Base-by-base conservation (phyloP, 1,140 invertebrate genomes). In the Acyrthosiphon pisum region DNA sequence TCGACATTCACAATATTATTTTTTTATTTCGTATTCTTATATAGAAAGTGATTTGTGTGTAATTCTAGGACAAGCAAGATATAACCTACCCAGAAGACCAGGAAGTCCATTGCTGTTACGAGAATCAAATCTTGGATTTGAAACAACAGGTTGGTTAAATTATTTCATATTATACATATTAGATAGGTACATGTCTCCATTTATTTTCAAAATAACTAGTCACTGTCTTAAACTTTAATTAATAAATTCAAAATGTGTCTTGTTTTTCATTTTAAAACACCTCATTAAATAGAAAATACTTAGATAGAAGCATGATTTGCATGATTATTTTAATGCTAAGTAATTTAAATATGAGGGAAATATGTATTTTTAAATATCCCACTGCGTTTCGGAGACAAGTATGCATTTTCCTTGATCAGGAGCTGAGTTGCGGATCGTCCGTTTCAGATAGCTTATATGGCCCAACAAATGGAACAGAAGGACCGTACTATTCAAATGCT, bases 391-490 rank as follows among this genome's bases (percentile, higher is more conserved):
- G 76, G 76, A 92, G 76, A 84, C 46, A 93, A 93, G 91, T 84
- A 86, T 93, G 91, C 68, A 86, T 83, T 93, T 93, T 84, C 91
- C 81, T 93, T 93, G 48, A 93, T 93, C 81, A 86, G 91, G 91
- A 86, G 91, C 81, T 93, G 91, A 93, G 91, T 84, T 93, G 81
- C 81, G 91, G 76, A 93, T 93, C 76, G 41, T 93, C 68, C 91
- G 91, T 93, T 94, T 88, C 94, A 96, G 94, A 94, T 96, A 56
- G 94, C 95, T 56, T 94, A 95, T 46, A 93, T 96, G 87, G 94
- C 95, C 93, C 94, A 95, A 94, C 97, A 97, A 95, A 95, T 97
- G 93, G 97, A 97, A 94, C 97, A 97, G 95, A 96, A 96, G 94
- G 97, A 97, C 94, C 95, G 96, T 93, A 96, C 96, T 93, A 97